Percentiles rank a stretch among this genome's conserved stretches.
These are phyloP conservation scores for Xiphophorus maculatus DNA, from an alignment of 2,113 vertebrate genomes.

Conservation along the genomic window DNA sequence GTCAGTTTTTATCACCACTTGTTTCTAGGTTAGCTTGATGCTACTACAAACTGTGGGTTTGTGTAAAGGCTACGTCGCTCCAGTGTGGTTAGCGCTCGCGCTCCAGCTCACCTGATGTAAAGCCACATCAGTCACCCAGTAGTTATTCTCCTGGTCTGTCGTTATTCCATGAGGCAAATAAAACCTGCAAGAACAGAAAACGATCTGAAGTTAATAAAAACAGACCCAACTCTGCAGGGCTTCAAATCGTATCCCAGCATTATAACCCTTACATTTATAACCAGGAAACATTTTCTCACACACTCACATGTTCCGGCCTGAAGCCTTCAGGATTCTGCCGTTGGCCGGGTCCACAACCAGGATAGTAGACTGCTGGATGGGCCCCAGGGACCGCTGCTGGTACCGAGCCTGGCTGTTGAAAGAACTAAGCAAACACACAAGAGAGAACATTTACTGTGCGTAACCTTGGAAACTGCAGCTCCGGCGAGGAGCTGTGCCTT, in stretches of 20 bases:
- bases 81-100: no score
- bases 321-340: conserved; percentile 85
- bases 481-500: no score
- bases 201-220: neutral
- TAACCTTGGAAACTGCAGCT: no score
- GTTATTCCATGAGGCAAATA: conserved; percentile 95
- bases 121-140: conserved; percentile 97
- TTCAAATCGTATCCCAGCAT: neutral
- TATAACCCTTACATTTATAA: neutral
- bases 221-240: neutral
- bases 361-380: conserved; percentile 92
- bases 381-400: conserved; percentile 89
- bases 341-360: conserved; percentile 86
- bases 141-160: conserved; percentile 88
- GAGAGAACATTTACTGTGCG: neutral
- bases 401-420: conserved; percentile 88
- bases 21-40: no score
- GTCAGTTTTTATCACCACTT: no score
- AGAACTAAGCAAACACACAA: conserved; percentile 79
- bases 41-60: no score
- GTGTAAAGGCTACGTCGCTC: no score
- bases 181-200: conserved; percentile 81
- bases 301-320: conserved; percentile 90
- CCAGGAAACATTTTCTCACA: neutral
- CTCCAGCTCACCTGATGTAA: conserved; percentile 90